phyloP scores from a whole-genome alignment of 2,113 vertebrate genomes.

The Dolichallabes microphthalmus region DNA sequence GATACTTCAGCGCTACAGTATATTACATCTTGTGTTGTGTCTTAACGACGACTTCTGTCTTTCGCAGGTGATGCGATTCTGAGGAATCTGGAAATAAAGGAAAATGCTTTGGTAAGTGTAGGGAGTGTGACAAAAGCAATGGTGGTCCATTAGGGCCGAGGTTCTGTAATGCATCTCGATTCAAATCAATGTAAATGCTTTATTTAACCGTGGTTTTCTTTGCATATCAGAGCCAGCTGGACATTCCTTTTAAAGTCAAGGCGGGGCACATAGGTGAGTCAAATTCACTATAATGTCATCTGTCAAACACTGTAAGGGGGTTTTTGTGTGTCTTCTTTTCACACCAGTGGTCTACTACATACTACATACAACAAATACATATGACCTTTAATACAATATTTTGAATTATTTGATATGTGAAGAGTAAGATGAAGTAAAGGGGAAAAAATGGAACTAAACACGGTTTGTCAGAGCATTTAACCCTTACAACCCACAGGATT shows the following conservation, averaged over 20 bases:
- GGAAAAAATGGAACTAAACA: too few species aligned
- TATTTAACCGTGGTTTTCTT: conserved; percentile 7
- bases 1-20: background rate
- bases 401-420: too few species aligned
- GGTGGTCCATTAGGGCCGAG: background rate
- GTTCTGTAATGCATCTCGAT: background rate
- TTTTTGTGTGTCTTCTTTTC: background rate
- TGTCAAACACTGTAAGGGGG: background rate
- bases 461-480: too few species aligned
- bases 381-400: too few species aligned
- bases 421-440: too few species aligned
- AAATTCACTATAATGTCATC: background rate
- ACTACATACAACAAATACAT: too few species aligned
- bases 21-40: background rate
- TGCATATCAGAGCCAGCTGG: conserved; percentile 85
- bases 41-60: conserved; percentile 25
- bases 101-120: conserved; percentile 93
- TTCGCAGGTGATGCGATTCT: conserved; percentile 84
- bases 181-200: conserved; percentile 10
- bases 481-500: too few species aligned
- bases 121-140: background rate
- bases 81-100: conserved; percentile 94
- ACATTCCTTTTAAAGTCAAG: conserved; percentile 96
- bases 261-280: conserved; percentile 93
- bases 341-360: too few species aligned